phyloP scores from a whole-genome alignment of 1,140 invertebrate species.

The Pseudomyrmex gracilis region DNA sequence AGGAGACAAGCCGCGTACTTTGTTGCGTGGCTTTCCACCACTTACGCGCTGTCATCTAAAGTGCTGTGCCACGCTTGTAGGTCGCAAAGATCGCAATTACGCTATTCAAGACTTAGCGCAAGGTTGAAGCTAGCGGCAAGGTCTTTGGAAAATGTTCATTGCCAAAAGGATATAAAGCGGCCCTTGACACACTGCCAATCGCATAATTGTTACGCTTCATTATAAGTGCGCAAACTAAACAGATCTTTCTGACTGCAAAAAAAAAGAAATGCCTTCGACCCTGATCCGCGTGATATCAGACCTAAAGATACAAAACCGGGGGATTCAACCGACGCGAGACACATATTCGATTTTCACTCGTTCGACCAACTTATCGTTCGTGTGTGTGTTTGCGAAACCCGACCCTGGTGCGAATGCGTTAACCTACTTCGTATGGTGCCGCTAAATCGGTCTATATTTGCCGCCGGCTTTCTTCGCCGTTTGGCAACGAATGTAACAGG shows the following conservation, averaged over 20 bases:
- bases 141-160: conserved; percentile 58
- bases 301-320: not conserved
- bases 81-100: not conserved
- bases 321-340: not conserved
- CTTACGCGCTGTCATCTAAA: no score
- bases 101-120: not conserved
- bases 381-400: conserved; percentile 30
- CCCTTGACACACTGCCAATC: conserved; percentile 70
- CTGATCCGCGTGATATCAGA: conserved; percentile 5
- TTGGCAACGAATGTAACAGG: conserved; percentile 7
- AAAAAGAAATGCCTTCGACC: not conserved
- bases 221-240: conserved; percentile 18
- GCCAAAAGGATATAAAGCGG: conserved; percentile 42
- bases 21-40: no score
- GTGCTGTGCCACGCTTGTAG: not conserved
- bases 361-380: not conserved
- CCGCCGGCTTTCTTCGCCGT: not conserved
- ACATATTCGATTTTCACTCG: not conserved
- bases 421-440: conserved; percentile 53
- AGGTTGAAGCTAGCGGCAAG: not conserved
- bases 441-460: conserved; percentile 32
- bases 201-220: not conserved
- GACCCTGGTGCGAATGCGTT: conserved; percentile 30
- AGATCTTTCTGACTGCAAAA: conserved; percentile 8
- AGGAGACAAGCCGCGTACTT: not conserved